Percentiles rank a stretch among this genome's conserved stretches.
These are phyloP conservation scores for Temnopleurus reevesii DNA, from an alignment of 53 echinoderm and acorn worm species.

Conservation along the genomic window DNA sequence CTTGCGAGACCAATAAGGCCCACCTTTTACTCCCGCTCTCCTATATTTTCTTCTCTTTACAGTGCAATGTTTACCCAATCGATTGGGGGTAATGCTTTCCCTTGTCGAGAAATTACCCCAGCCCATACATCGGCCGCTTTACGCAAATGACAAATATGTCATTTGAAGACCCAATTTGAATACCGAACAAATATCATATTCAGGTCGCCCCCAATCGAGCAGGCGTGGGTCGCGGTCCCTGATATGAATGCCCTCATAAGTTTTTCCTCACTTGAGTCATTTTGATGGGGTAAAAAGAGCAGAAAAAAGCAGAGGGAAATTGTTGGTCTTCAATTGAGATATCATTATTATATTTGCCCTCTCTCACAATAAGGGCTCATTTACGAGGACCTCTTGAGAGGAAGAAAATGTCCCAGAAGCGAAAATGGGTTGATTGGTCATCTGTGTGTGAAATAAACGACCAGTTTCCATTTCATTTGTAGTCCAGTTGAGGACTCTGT, in stretches of 20 bases:
- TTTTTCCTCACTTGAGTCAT: background rate
- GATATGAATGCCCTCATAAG: background rate
- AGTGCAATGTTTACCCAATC: background rate
- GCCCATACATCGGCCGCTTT: background rate
- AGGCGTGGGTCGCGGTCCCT: background rate
- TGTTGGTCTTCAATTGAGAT: background rate
- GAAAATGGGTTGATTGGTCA: background rate
- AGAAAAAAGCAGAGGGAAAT: background rate
- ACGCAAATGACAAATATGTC: constrained; percentile 4
- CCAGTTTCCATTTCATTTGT: background rate
- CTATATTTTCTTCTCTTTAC: background rate
- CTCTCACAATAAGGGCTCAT: background rate
- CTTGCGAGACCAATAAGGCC: background rate
- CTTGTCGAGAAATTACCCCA: background rate
- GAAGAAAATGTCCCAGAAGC: background rate
- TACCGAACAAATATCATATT: constrained; percentile 31
- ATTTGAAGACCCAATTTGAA: constrained; percentile 23
- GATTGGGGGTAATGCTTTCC: background rate
- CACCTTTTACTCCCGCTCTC: background rate
- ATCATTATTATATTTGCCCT: background rate
- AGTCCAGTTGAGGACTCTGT: too few relatives aligned
- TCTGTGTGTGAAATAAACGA: background rate
- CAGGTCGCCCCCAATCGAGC: background rate
- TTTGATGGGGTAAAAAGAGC: background rate
- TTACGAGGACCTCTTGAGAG: background rate